Base-by-base conservation (phyloP, 2,113 vertebrate species). In the Cochlearius cochlearius region DNA sequence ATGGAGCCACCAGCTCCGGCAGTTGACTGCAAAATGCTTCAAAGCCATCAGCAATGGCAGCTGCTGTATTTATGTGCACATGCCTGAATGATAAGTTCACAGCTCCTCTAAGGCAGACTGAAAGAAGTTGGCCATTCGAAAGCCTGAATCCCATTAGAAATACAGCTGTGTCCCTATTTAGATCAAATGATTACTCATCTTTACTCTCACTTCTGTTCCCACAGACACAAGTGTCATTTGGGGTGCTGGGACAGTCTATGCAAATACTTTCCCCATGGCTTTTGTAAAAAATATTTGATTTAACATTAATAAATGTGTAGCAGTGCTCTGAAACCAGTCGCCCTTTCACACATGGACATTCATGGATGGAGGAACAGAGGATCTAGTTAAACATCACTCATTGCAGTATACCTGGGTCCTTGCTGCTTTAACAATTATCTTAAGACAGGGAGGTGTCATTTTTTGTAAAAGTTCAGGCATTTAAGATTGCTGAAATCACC, bases 1-100 rank as follows among this genome's bases (percentile, higher is more conserved):
- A 95, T 5, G 43, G 27, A 88, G 95, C 83, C 94, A 96, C 85
- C 88, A 78, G 67, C 69, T 53, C 80, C 16, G 4, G 84, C 86
- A 96, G 88, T 95, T 96, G 90, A 90, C 82, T 92, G 66, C 88
- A 92, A 90, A 93, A 96, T 22, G 84, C 81, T 93, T 85, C 92
- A 85, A 87, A 96, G 82, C 92, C 96, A 96, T 79, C 77, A 80
- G 67, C 94, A 81, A 86, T 91, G 82, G 95, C 96, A 97, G 87
- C 77, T 87, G 76, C 95, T 92, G 38, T 88, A 86, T 96, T 97
- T 95, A 64, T 80, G 81, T 81, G 78, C 95, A 92, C 86, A 86
- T 59, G 90, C 83, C 91, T 20, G 2, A 96, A 26, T 79, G 76
- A 80, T 60, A 87, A 67, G 78, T 95, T 98, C 92, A 74, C 91